These are phyloP conservation scores for Ramphastos sulfuratus DNA, from an alignment of 2,113 vertebrate genomes.

Conservation along the genomic window DNA sequence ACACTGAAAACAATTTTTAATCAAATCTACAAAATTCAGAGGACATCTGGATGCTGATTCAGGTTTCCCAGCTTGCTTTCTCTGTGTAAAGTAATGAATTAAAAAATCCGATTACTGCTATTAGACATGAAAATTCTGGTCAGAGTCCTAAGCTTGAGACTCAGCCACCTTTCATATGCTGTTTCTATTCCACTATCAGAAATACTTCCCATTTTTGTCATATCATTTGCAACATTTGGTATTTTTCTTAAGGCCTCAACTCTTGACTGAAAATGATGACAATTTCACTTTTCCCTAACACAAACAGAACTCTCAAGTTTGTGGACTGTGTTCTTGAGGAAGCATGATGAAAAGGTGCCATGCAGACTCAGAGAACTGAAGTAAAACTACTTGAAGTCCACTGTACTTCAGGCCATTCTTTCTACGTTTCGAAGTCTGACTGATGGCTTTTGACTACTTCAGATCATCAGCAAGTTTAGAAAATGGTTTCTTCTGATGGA, in stretches of 20 bases:
- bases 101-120: neutral
- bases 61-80: neutral
- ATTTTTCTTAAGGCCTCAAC: neutral
- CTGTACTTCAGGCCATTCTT: neutral
- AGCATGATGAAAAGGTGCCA: neutral
- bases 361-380: neutral
- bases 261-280: neutral
- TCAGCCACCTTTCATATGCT: neutral
- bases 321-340: neutral
- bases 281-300: neutral
- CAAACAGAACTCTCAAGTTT: neutral
- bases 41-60: neutral
- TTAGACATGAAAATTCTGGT: neutral
- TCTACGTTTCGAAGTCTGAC: neutral
- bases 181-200: neutral
- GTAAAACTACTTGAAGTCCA: neutral
- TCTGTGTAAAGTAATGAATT: neutral
- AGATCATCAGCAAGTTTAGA: neutral
- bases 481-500: neutral
- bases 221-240: neutral
- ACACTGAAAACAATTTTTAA: neutral
- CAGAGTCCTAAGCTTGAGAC: neutral
- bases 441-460: neutral
- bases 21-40: neutral
- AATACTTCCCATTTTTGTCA: neutral